phyloP scores from a whole-genome alignment of 1,140 invertebrate genomes.

The Elymnias hypermnestra region DNA sequence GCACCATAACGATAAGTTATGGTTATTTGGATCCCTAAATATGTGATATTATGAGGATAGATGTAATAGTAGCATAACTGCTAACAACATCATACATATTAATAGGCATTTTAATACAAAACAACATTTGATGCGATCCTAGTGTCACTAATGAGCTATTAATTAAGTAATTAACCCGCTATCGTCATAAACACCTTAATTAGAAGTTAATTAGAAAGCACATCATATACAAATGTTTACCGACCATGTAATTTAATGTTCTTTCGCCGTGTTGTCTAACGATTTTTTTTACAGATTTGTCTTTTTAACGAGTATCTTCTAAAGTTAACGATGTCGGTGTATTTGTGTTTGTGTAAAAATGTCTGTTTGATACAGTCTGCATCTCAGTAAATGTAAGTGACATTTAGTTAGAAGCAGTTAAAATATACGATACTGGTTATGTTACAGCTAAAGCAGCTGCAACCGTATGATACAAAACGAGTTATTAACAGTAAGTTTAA shows the following conservation, averaged over 20 bases:
- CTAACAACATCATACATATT: slow-evolving; percentile 13
- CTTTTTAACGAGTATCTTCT: not conserved
- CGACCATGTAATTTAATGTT: slow-evolving; percentile 12
- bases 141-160: slow-evolving; percentile 49
- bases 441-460: no score
- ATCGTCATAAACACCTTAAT: slow-evolving; percentile 46
- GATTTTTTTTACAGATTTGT: not conserved
- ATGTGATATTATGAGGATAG: no score
- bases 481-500: no score
- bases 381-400: no score
- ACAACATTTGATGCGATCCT: slow-evolving; percentile 35
- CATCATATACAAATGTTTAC: slow-evolving; percentile 20
- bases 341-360: no score
- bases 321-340: no score
- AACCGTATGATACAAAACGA: no score
- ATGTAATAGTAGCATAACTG: not conserved
- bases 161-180: slow-evolving; percentile 51
- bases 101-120: slow-evolving; percentile 28
- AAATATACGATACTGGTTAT: no score
- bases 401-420: no score
- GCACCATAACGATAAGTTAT: no score
- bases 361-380: no score
- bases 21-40: no score
- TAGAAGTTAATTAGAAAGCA: slow-evolving; percentile 28
- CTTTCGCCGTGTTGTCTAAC: not conserved